A percentile compares a stretch with the other conserved stretches of the same genome.
Conservation (phyloP, 2,113 vertebrate species). For the Crotalus viridis region DNA sequence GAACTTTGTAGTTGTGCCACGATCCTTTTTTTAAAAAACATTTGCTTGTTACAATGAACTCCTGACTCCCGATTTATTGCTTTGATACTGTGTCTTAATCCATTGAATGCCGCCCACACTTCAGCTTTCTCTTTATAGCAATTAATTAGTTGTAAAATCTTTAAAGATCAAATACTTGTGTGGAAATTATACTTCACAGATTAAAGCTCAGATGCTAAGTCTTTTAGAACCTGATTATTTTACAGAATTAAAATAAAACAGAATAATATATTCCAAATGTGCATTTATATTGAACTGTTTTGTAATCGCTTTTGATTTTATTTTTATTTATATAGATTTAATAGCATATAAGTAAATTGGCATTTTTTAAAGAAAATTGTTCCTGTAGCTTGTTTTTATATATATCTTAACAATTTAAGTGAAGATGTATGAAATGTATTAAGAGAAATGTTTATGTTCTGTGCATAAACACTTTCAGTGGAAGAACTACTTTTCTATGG, state of each 20-base stretch:
- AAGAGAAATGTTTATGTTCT: not conserved
- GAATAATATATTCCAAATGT: not conserved
- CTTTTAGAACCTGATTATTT: not conserved
- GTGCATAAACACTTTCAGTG: not conserved
- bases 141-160: not conserved
- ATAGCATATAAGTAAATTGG: not conserved
- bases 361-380: not conserved
- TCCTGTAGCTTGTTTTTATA: not conserved
- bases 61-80: not conserved
- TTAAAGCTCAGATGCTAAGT: not conserved
- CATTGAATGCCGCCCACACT: not conserved
- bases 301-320: not conserved
- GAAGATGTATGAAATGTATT: not conserved
- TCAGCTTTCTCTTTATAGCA: not conserved
- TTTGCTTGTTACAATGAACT: not conserved
- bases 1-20: not conserved
- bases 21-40: too few relatives aligned
- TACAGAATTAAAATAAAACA: not conserved
- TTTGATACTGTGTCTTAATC: not conserved
- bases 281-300: not conserved
- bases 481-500: not conserved
- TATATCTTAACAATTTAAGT: not conserved
- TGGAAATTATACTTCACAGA: not conserved
- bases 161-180: not conserved
- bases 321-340: not conserved